Evolutionary conservation across 1,140 invertebrate genomes (phyloP).

Genomic region (Euwallacea similis): DNA sequence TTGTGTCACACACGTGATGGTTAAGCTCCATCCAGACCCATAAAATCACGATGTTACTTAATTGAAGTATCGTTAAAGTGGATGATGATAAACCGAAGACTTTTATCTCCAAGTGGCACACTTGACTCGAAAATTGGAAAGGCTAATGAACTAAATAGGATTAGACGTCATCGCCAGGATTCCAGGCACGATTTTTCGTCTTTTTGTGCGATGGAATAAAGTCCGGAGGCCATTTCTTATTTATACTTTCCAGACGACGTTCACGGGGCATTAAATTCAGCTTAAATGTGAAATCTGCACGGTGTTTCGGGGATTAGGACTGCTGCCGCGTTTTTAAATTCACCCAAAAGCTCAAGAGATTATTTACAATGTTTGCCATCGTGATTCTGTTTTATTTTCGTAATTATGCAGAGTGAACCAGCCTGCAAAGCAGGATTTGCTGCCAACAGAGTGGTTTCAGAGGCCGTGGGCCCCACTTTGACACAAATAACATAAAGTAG

Average conservation of each 20-base stretch:
- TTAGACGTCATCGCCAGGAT: constrained; percentile 9
- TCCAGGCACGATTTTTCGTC: constrained; percentile 23
- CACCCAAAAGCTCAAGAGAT: no score
- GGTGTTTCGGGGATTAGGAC: constrained; percentile 16
- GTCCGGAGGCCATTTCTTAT: constrained; percentile 10
- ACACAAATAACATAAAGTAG: constrained; percentile 52
- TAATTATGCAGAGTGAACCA: no score
- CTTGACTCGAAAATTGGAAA: constrained; percentile 19
- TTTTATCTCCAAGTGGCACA: constrained; percentile 27
- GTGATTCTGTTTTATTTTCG: no score
- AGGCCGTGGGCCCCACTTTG: constrained; percentile 46
- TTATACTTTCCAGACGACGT: constrained; percentile 5
- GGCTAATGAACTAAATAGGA: constrained; percentile 32
- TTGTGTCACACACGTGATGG: no score
- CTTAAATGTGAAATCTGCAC: constrained; percentile 29
- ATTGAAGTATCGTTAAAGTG: constrained; percentile 25
- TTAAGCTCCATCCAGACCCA: constrained; percentile 5
- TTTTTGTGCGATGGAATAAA: constrained; percentile 10
- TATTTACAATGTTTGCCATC: no score
- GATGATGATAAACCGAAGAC: constrained; percentile 32
- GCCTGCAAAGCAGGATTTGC: constrained; percentile 3
- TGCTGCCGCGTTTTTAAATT: no score
- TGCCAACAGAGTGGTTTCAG: constrained; percentile 16
- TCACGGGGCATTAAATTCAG: constrained; percentile 27
- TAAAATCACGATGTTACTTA: constrained; percentile 29